phyloP scores from a whole-genome alignment of 2,797 vertebrate species.

The Eulemur coronatus region DNA sequence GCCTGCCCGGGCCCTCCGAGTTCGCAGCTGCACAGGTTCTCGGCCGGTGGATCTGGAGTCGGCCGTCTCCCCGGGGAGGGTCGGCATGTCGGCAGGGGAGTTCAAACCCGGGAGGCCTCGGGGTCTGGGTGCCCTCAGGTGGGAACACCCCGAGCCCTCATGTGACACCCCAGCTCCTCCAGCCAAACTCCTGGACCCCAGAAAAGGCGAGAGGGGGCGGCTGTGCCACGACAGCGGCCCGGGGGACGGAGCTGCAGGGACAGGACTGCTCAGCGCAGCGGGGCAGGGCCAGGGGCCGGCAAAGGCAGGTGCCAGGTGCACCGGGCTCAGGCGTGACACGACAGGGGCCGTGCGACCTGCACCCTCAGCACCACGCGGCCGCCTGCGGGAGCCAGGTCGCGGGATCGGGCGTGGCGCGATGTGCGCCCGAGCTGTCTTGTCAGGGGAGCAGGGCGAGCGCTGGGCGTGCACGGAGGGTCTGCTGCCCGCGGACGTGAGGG shows the following conservation, averaged over 20 bases:
- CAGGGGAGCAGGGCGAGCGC: too few relatives aligned
- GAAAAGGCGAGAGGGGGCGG: not conserved
- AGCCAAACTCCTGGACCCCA: not conserved
- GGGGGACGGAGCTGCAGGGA: not conserved
- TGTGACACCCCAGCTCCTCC: not conserved
- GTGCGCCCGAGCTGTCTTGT: too few relatives aligned
- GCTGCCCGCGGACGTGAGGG: not conserved
- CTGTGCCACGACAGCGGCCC: not conserved
- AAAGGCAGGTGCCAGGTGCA: not conserved
- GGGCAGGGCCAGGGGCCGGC: not conserved
- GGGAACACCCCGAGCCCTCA: not conserved
- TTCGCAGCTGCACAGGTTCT: not conserved
- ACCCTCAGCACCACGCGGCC: too few relatives aligned
- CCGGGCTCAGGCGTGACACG: not conserved
- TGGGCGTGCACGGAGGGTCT: too few relatives aligned
- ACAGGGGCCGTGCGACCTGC: not conserved
- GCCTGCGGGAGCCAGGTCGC: too few relatives aligned
- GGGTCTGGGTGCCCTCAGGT: not conserved
- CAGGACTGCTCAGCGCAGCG: not conserved
- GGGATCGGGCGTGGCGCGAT: not conserved
- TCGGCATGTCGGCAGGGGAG: not conserved
- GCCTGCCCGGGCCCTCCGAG: accelerated
- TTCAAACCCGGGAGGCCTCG: not conserved
- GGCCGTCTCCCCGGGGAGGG: not conserved
- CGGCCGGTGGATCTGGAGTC: too few relatives aligned